Percentiles rank a stretch among this genome's conserved stretches.
Conservation (phyloP, 64 coral and sea anemone genomes). For the Montipora efflorescens region DNA sequence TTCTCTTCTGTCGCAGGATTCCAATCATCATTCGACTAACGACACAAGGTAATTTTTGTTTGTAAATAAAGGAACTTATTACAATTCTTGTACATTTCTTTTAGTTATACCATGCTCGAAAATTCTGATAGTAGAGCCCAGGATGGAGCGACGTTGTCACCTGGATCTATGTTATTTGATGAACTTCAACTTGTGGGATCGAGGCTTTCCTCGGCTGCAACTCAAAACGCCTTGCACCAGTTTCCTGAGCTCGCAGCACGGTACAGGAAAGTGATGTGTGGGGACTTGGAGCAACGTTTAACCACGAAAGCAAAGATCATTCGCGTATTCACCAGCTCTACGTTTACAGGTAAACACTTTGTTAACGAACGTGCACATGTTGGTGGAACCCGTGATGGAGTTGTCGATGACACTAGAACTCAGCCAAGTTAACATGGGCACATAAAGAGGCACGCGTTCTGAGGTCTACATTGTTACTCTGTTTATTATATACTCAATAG, state of each 20-base stretch:
- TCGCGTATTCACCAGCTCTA: slow-evolving; percentile 90
- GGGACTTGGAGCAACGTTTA: slow-evolving; percentile 65
- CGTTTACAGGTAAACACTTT: slow-evolving; percentile 71
- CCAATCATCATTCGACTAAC: no score
- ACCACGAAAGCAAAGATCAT: slow-evolving; percentile 71
- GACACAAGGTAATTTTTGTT: no score
- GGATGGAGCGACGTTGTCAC: neutral
- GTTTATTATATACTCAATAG: no score
- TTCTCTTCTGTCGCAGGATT: no score
- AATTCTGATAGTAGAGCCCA: neutral
- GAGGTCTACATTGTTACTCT: no score
- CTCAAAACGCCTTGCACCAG: slow-evolving; percentile 72
- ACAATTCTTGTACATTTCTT: neutral
- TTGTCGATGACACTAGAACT: no score
- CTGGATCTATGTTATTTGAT: slow-evolving; percentile 33
- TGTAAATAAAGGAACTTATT: no score
- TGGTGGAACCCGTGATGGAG: no score
- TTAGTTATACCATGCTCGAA: neutral
- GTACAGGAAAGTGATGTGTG: slow-evolving; percentile 72
- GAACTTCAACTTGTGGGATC: neutral
- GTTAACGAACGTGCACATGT: neutral
- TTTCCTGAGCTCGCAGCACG: slow-evolving; percentile 78
- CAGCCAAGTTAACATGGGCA: no score
- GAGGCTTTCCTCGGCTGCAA: neutral
- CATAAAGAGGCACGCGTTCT: no score